These are phyloP conservation scores for Empidonax alnorum DNA, from an alignment of 2,113 vertebrate species.

Conservation along the genomic window DNA sequence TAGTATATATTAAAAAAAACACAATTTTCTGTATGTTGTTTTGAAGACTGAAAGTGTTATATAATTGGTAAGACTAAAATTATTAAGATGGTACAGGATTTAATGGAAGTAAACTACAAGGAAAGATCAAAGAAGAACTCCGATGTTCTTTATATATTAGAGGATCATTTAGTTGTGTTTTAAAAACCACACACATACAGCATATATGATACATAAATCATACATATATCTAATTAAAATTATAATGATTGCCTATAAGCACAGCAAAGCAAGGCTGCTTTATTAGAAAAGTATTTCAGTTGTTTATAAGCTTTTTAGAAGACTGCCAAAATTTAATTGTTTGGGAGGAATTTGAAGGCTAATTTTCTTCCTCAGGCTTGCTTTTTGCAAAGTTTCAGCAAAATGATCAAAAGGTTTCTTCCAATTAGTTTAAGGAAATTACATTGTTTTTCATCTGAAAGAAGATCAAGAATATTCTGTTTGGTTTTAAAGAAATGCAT, in stretches of 20 bases:
- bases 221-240: slow-evolving; percentile 22
- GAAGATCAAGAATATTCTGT: neutral
- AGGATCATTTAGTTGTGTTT: neutral
- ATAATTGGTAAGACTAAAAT: neutral
- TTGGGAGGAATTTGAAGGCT: slow-evolving; percentile 17
- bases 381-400: neutral
- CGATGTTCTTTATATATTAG: neutral
- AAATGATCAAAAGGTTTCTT: slow-evolving; percentile 39
- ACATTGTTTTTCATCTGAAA: slow-evolving; percentile 14
- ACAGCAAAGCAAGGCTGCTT: neutral
- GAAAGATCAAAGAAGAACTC: slow-evolving; percentile 27
- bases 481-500: neutral
- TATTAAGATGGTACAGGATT: neutral
- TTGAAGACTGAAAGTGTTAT: neutral
- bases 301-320: neutral
- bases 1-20: neutral
- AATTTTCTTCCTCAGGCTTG: slow-evolving; percentile 22
- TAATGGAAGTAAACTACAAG: slow-evolving; percentile 10
- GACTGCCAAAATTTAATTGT: slow-evolving; percentile 33
- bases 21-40: neutral
- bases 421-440: slow-evolving; percentile 33
- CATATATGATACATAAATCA: neutral
- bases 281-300: slow-evolving; percentile 3
- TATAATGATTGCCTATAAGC: neutral
- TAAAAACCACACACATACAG: neutral